Evolutionary conservation across 2,888 invertebrate species (phyloP).

Genomic region (Ametastegia equiseti): DNA sequence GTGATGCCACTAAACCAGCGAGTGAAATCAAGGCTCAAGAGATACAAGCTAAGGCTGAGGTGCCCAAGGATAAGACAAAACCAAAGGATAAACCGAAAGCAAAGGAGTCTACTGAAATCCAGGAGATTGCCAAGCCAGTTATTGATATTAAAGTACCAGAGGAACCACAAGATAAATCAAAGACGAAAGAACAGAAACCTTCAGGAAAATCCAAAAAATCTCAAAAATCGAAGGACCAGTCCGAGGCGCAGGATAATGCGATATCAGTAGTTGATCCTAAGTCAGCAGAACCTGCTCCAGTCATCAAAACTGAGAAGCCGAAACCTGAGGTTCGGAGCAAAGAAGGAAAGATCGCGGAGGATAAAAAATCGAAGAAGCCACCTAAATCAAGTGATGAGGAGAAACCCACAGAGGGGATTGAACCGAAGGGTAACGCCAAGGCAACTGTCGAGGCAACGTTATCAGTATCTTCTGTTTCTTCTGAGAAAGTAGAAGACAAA

Average conservation of each 20-base stretch:
- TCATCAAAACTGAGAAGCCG: not conserved
- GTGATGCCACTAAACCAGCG: not conserved
- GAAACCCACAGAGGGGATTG: not conserved
- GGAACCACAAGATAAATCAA: constrained; percentile 40
- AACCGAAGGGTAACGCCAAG: not conserved
- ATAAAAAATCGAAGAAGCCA: constrained; percentile 36
- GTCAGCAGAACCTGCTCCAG: not conserved
- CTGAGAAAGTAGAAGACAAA: constrained; percentile 18
- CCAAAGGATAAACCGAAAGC: constrained; percentile 55
- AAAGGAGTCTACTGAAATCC: constrained; percentile 50
- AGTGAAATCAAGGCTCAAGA: constrained; percentile 11
- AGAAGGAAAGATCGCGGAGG: not conserved
- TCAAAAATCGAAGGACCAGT: not conserved
- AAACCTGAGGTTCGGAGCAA: not conserved
- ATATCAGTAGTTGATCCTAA: constrained; percentile 12
- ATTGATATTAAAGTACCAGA: not conserved
- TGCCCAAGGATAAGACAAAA: constrained; percentile 50
- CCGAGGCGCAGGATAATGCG: not conserved
- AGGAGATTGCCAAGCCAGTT: constrained; percentile 16
- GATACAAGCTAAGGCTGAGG: constrained; percentile 8
- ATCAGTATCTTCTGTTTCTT: not conserved
- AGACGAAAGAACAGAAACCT: constrained; percentile 25
- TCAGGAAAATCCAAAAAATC: not conserved
- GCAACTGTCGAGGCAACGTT: not conserved
- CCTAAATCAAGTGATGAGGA: not conserved